Conservation (phyloP, 1,140 invertebrate species). For the Melitaea cinxia region DNA sequence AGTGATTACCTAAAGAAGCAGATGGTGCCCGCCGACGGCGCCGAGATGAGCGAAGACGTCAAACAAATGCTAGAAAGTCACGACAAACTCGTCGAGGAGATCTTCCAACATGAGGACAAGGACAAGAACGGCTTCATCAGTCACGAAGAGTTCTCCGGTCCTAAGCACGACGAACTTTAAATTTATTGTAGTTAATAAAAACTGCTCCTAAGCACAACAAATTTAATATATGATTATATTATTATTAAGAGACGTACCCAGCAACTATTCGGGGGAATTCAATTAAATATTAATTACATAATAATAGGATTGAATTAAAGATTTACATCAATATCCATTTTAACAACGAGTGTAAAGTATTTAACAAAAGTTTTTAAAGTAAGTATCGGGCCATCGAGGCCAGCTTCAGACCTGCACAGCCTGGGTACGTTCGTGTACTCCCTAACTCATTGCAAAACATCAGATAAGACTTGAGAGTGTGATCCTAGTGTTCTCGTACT, state of each 20-base stretch:
- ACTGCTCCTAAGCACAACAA: slow-evolving; percentile 3
- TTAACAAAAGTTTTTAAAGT: too few species aligned
- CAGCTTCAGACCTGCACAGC: background rate
- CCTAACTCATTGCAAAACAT: background rate
- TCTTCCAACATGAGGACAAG: slow-evolving; percentile 98
- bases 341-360: too few species aligned
- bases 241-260: background rate
- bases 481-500: background rate
- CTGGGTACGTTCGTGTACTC: background rate
- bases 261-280: background rate
- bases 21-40: slow-evolving; percentile 89
- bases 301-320: too few species aligned
- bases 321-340: too few species aligned
- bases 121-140: slow-evolving; percentile 98
- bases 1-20: slow-evolving; percentile 95
- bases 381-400: too few species aligned
- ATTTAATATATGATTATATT: background rate
- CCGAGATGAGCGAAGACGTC: slow-evolving; percentile 88
- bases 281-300: background rate
- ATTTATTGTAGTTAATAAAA: slow-evolving; percentile 30
- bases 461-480: background rate
- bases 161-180: slow-evolving; percentile 98
- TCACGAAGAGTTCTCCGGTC: slow-evolving; percentile 97
- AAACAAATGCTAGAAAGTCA: slow-evolving; percentile 94
- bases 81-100: slow-evolving; percentile 96